Percentiles rank a stretch among this genome's conserved stretches.
Conservation (phyloP, 2,113 vertebrate genomes). For the Lathamus discolor region DNA sequence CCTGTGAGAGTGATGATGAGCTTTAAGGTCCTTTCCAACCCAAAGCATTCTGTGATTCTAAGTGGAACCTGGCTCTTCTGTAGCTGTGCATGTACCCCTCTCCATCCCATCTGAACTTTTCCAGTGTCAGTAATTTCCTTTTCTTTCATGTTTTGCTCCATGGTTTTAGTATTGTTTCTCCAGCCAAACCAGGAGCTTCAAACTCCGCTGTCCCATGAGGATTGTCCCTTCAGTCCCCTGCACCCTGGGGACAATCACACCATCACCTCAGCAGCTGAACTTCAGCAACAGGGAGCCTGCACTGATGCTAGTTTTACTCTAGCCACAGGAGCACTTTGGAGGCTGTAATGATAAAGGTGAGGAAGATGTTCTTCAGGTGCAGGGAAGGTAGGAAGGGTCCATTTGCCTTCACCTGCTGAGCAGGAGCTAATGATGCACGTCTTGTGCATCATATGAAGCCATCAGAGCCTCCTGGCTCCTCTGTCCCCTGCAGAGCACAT, state of each 20-base stretch:
- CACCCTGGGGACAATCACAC: background rate
- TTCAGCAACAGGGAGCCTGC: background rate
- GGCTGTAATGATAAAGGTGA: background rate
- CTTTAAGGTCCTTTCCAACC: background rate
- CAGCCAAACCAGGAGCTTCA: background rate
- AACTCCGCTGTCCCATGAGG: background rate
- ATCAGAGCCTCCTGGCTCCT: background rate
- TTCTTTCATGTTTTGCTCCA: background rate
- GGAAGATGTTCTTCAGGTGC: accelerated
- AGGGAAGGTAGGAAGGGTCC: background rate
- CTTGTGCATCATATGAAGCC: background rate
- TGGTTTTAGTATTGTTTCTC: background rate
- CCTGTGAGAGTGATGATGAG: background rate
- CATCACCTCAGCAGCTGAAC: background rate
- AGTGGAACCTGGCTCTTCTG: background rate
- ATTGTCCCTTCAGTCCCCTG: background rate
- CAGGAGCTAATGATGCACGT: background rate
- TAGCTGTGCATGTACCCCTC: background rate
- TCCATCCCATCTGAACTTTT: background rate
- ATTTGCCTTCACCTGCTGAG: background rate
- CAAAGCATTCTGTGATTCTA: background rate
- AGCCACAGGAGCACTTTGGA: background rate
- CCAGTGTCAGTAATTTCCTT: background rate
- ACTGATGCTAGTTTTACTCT: background rate
- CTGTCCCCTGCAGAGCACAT: background rate